Base-by-base conservation (phyloP, 2,113 vertebrate species). In the Alectura lathami region DNA sequence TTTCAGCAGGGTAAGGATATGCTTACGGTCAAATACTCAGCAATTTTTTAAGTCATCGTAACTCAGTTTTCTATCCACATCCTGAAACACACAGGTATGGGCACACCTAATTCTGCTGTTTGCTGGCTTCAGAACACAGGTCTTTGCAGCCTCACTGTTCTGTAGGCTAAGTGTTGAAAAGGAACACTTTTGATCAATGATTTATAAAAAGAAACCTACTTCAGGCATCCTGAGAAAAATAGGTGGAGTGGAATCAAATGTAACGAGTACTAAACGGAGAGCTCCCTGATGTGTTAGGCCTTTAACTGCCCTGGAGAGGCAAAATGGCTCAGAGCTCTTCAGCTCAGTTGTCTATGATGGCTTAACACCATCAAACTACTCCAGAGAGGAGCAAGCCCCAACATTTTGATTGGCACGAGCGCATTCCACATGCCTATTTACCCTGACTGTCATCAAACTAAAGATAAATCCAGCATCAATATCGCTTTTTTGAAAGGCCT, bases 381-480 rank as follows among this genome's bases (percentile, higher is more conserved):
- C 69, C 48, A 78, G 79, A 48, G 47, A 91, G 70, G 62, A 96
- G 86, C 54, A 91, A 89, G 83, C 40, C 76, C 83, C 78, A 86
- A 40, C 54, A 75, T 88, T 94, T 86, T 93, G 64, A 32, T 8
- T 95, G 91, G 66, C 68, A 83, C 27, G 14, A 27, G 57, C 83
- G 38, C 78, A 70, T 76, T 48, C 54, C 88, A 88, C 74, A 87
- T 93, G 84, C 88, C 90, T 70, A 60, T 91, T 91, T 77, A 94
- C 81, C 74, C 67, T 86, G 51, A 68, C 57, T 96, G 73, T 86
- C 95, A 86, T 59, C 78, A 96, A 95, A 84, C 77, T 93, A 86
- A 95, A 92, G 62, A 79, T 82, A 94, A 96, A 87, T 91, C 30
- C 47, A 32, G 85, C 92, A 84, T 43, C 95, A 96, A 92, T 94